phyloP scores from a whole-genome alignment of 2,888 invertebrate species.

The Linnaemya vulpina region DNA sequence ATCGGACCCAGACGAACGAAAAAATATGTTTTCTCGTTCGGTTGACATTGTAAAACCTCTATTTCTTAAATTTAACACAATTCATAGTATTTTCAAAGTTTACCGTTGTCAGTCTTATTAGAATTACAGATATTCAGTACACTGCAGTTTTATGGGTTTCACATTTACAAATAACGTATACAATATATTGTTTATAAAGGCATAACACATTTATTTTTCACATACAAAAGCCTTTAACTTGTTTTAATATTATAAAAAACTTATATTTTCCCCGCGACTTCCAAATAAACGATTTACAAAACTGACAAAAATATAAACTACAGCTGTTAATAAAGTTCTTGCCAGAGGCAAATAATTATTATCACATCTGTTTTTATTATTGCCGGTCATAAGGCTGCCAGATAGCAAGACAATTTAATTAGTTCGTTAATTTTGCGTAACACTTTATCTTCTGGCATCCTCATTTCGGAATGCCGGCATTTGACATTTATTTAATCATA shows the following conservation, averaged over 20 bases:
- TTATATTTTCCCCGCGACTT: neutral
- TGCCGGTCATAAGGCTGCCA: neutral
- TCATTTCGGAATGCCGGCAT: constrained; percentile 18
- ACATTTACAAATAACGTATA: neutral
- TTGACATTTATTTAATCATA: constrained; percentile 18
- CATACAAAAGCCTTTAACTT: neutral
- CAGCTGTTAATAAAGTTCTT: constrained; percentile 18
- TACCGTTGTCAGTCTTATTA: neutral
- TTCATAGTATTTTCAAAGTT: too few species aligned
- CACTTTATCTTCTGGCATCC: constrained; percentile 15
- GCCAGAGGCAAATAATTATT: constrained; percentile 6
- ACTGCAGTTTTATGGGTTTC: neutral
- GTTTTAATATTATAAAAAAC: too few species aligned
- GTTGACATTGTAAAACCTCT: constrained; percentile 32
- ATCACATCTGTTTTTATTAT: too few species aligned
- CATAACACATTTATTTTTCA: neutral
- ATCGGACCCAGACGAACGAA: neutral
- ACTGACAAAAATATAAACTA: neutral
- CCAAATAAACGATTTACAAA: neutral
- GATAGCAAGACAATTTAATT: neutral
- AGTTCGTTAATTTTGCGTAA: neutral
- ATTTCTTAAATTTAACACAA: too few species aligned
- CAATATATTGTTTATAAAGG: neutral
- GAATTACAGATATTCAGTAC: too few species aligned
- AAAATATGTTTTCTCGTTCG: constrained; percentile 27